A percentile compares a stretch with the other conserved stretches of the same genome.
Evolutionary conservation across 2,797 vertebrate genomes (phyloP).

Genomic region (Aldrovandia affinis): DNA sequence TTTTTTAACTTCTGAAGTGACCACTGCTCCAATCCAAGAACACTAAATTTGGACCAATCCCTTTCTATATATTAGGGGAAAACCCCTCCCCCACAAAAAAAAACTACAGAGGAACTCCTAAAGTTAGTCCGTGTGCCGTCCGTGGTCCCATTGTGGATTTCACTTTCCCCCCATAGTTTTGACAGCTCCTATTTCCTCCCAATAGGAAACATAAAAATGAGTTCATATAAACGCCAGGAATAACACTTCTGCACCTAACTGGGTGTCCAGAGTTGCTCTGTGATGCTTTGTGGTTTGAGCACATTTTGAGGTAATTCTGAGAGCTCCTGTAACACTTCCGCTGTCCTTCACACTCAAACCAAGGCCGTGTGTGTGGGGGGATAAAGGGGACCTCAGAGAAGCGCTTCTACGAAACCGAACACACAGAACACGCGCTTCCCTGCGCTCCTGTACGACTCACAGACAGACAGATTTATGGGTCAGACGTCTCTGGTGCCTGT

Average conservation of each 20-base stretch:
- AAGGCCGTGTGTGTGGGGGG: neutral
- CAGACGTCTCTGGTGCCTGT: neutral
- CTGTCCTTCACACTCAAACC: neutral
- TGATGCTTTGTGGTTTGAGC: neutral
- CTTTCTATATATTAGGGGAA: neutral
- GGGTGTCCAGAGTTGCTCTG: conserved; percentile 5
- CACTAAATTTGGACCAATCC: neutral
- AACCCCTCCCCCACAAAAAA: no score
- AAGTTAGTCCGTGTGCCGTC: neutral
- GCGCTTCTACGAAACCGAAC: neutral
- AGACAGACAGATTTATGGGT: neutral
- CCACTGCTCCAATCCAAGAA: neutral
- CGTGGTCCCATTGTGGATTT: neutral
- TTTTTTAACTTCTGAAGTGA: neutral
- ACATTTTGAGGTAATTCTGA: conserved; percentile 15
- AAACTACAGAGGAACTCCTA: neutral
- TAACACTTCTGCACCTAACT: neutral
- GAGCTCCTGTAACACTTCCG: neutral
- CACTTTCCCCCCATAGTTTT: neutral
- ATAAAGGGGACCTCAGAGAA: neutral
- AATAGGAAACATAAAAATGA: neutral
- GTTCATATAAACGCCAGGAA: conserved; percentile 9
- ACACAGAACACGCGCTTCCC: neutral
- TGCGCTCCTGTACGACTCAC: neutral
- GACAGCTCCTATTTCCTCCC: neutral